Evolutionary conservation across 2,797 vertebrate genomes (phyloP), one percentile per base, ranked within the genome.

Genomic region (Moxostoma hubbsi): DNA sequence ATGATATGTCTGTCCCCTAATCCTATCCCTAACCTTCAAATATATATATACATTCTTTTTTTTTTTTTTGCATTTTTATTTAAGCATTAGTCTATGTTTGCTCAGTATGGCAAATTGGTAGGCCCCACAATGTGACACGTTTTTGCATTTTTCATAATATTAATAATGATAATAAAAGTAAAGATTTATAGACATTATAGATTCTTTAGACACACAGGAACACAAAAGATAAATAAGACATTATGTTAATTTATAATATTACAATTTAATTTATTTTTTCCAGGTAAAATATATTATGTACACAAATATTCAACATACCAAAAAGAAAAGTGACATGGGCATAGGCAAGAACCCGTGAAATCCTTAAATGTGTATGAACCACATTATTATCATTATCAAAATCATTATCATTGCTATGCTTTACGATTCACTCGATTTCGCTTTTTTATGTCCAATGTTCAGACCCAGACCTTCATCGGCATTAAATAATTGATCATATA

Each of bases 261-360:
- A 77, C 7, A 6, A 61, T 12, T 69, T 68, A 69, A 77, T 77
- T 16, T 58, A 45, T 9, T 36, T 36, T 66, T 64, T 47, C 62
- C 24, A 75, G 57, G 12, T 12, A 57, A 67, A 58, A 24, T 47
- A 66, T 62, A 75, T 24, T 9, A 59, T 49, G n/a, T 49, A 36
- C 4, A 11, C 8, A 18, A 75, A 55, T 43, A 9, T 55, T 16
- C 7, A 57, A 7, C 12, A n/a, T 1, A 46, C 36, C 9, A 5
- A 65, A 64, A 46, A 47, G 1, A 55, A 49, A 16, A 43, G 8
- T n/a, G 47, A 54, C 12, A 1, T 54, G 7, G 3, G 61, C 57
- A 73, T 57, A 10, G 5, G 57, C 24, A 13, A 64, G 36, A n/a
- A 8, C 4, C 6, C 1, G 61, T 36, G 11, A 62, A 9, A 11